These are phyloP conservation scores for Spicauda simplicius DNA, from an alignment of 2,888 invertebrate species.

Conservation along the genomic window DNA sequence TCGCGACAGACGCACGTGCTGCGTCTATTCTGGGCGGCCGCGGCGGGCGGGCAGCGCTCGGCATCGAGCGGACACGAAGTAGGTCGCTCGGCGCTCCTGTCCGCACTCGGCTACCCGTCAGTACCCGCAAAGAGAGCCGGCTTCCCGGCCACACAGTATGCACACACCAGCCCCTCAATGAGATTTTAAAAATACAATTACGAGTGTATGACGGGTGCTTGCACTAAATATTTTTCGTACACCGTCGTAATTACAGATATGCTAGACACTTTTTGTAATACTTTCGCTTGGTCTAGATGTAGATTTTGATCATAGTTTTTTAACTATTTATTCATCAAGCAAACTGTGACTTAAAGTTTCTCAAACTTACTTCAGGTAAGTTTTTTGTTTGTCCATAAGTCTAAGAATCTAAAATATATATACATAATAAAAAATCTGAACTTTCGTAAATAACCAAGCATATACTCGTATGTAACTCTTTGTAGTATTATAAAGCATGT, in stretches of 20 bases:
- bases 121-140: not conserved
- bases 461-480: too few species aligned
- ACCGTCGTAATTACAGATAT: conserved; percentile 23
- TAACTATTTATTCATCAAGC: not conserved
- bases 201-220: conserved; percentile 32
- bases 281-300: conserved; percentile 26
- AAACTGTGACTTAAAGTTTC: not conserved
- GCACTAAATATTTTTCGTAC: conserved; percentile 39
- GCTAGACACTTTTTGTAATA: conserved; percentile 27
- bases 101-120: conserved; percentile 37
- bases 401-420: too few species aligned
- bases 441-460: too few species aligned
- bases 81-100: conserved; percentile 62
- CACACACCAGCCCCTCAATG: conserved; percentile 26
- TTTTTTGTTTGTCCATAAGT: not conserved
- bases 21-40: conserved; percentile 78
- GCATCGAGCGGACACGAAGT: conserved; percentile 77
- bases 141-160: conserved; percentile 18
- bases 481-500: too few species aligned
- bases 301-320: conserved; percentile 3
- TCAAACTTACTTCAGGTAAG: conserved; percentile 11
- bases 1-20: conserved; percentile 80
- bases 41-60: conserved; percentile 57
- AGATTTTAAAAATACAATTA: conserved; percentile 34
- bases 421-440: too few species aligned